Base-by-base conservation (phyloP, 2,797 vertebrate species). In the Thalassophryne amazonica region DNA sequence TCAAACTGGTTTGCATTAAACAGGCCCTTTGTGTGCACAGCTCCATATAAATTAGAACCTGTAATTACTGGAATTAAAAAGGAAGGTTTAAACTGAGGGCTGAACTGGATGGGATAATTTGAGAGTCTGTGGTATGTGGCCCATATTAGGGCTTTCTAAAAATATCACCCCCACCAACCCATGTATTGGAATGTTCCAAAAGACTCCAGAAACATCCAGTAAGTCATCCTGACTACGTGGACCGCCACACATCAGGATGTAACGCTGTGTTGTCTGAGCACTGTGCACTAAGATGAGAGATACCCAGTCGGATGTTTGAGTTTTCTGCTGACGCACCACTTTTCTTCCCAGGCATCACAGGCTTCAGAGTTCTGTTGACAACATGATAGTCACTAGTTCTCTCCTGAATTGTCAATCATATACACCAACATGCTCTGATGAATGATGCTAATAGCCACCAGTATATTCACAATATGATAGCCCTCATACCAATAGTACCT, bases 11-110 rank as follows among this genome's bases (percentile, higher is more conserved):
- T 91, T 90, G 90, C 89, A 91, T 93, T 93, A 92, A 93, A 91
- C 90, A 86, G 86, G 76, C 84, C 81, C 86, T 92, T 92, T 93
- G 90, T 92, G 91, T 88, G 89, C 89, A 88, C 64, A 80, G 84
- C 83, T 88, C 87, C 86, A 84, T 91, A 91, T 90, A 93, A 92
- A 93, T 91, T 90, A 87, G 79, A 91, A 88, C 85, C 91, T 93
- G 86, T 93, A 92, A 93, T 93, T 93, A 93, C 89, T 86, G 88
- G 90, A 92, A 92, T 93, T 92, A 92, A 92, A 93, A 93, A 92
- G 91, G 84, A 91, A 90, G 90, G 90, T 92, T 92, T 92, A 92
- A 92, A 91, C 90, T 89, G 86, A 92, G 89, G 87, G 87, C 91
- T 92, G 89, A 88, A 73, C 88, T 91, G 84, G 88, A 93, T 91